Conservation (phyloP, 1,140 invertebrate genomes). For the Eulimnadia texana region DNA sequence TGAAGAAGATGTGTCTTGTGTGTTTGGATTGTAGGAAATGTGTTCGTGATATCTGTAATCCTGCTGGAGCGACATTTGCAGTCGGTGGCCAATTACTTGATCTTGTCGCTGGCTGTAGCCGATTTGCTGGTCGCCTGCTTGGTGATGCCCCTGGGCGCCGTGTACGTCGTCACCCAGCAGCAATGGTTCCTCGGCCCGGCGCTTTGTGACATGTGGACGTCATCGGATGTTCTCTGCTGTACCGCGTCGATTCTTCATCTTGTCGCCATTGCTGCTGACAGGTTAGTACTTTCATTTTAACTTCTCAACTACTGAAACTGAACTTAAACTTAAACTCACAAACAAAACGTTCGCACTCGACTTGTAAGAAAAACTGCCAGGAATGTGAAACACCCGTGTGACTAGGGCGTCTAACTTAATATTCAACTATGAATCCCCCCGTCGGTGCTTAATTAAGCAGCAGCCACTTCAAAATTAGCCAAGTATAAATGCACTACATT, state of each 20-base stretch:
- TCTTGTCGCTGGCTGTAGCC: conserved; percentile 80
- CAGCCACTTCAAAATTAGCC: too few relatives aligned
- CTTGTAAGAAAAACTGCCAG: too few relatives aligned
- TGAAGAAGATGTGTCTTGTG: too few relatives aligned
- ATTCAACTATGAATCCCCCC: too few relatives aligned
- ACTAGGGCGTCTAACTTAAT: too few relatives aligned
- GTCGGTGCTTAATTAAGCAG: too few relatives aligned
- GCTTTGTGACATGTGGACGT: conserved; percentile 94
- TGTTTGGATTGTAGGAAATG: conserved; percentile 53
- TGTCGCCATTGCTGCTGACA: conserved; percentile 87
- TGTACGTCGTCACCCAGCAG: conserved; percentile 48
- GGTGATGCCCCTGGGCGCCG: conserved; percentile 81
- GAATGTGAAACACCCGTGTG: too few relatives aligned
- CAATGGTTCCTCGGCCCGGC: conserved; percentile 74
- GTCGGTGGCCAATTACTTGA: conserved; percentile 85
- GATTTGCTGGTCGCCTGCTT: conserved; percentile 88
- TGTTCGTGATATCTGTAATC: conserved; percentile 96
- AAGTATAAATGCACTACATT: too few relatives aligned
- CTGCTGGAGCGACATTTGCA: conserved; percentile 83
- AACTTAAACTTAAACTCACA: background rate
- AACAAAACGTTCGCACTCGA: too few relatives aligned
- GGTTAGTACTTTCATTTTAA: conserved; percentile 32
- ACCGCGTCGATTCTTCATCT: conserved; percentile 92
- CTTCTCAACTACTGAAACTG: background rate
- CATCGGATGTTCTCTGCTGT: conserved; percentile 87